Evolutionary conservation across 2,888 invertebrate genomes (phyloP).

Genomic region (Oxyteleia sp.): DNA sequence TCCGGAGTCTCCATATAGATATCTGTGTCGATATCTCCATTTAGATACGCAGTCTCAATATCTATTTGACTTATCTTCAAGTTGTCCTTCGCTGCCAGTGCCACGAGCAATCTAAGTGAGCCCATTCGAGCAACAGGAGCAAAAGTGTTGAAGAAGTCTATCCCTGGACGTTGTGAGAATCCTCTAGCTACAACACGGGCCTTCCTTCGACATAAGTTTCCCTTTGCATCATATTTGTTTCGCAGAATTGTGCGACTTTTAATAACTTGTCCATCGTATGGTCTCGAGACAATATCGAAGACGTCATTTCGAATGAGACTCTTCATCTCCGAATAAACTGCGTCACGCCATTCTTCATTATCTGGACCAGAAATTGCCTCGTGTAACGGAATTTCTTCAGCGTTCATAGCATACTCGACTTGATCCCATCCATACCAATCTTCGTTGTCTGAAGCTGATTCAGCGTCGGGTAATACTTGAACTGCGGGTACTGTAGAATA

Average conservation of each 20-base stretch:
- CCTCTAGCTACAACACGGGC: slow-evolving; percentile 43
- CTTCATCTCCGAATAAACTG: slow-evolving; percentile 47
- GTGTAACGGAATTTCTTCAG: slow-evolving; percentile 38
- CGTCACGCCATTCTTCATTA: slow-evolving; percentile 54
- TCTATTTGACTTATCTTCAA: slow-evolving; percentile 18
- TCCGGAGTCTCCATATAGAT: slow-evolving; percentile 29
- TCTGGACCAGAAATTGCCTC: slow-evolving; percentile 52
- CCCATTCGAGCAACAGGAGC: slow-evolving; percentile 25
- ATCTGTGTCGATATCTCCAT: slow-evolving; percentile 64
- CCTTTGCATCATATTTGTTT: slow-evolving; percentile 11
- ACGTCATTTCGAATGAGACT: slow-evolving; percentile 59
- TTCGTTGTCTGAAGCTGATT: not conserved
- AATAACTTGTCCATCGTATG: slow-evolving; percentile 36
- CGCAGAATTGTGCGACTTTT: slow-evolving; percentile 44
- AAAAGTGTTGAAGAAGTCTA: slow-evolving; percentile 22
- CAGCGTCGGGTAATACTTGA: not conserved
- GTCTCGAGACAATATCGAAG: slow-evolving; percentile 55
- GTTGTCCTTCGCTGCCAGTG: not conserved
- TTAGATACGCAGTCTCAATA: slow-evolving; percentile 72
- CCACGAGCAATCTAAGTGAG: not conserved
- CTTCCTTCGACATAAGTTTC: slow-evolving; percentile 11
- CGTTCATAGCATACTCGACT: slow-evolving; percentile 10
- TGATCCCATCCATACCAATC: slow-evolving; percentile 9
- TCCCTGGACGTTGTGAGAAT: slow-evolving; percentile 25
- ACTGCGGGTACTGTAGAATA: not conserved